phyloP scores from a whole-genome alignment of 2,797 vertebrate genomes.

The Syngnathus acus region DNA sequence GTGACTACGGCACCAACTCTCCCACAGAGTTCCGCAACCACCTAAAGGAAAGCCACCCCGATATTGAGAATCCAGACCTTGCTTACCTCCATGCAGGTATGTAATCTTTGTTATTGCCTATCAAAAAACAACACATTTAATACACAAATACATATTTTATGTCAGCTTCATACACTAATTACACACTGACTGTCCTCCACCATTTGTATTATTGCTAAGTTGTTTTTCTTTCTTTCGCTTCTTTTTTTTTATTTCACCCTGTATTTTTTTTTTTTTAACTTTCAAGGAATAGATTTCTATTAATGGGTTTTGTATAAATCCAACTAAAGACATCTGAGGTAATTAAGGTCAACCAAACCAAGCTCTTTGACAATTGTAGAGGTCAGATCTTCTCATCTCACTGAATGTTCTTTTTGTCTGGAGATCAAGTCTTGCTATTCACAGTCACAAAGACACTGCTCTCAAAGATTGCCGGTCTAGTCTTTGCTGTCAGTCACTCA shows the following conservation, averaged over 20 bases:
- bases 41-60: constrained; percentile 85
- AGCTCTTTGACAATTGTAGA: constrained; percentile 22
- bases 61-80: constrained; percentile 96
- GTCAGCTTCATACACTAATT: not conserved
- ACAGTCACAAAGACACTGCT: constrained; percentile 44
- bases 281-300: not conserved
- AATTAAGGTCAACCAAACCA: constrained; percentile 10
- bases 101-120: not conserved
- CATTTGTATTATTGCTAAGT: too few relatives aligned
- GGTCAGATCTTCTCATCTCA: constrained; percentile 20
- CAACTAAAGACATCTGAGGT: constrained; percentile 16
- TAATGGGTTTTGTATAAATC: not conserved
- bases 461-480: constrained; percentile 45
- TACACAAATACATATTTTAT: not conserved
- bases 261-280: not conserved
- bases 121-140: not conserved
- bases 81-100: constrained; percentile 94
- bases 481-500: constrained; percentile 65
- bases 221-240: not conserved
- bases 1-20: constrained; percentile 83
- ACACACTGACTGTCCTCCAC: not conserved
- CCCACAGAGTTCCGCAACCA: constrained; percentile 97
- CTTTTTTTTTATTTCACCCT: not conserved
- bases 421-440: constrained; percentile 31
- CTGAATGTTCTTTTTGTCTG: constrained; percentile 33